Evolutionary conservation across 2,888 invertebrate genomes (phyloP).

Genomic region (Herminia tarsipennalis): DNA sequence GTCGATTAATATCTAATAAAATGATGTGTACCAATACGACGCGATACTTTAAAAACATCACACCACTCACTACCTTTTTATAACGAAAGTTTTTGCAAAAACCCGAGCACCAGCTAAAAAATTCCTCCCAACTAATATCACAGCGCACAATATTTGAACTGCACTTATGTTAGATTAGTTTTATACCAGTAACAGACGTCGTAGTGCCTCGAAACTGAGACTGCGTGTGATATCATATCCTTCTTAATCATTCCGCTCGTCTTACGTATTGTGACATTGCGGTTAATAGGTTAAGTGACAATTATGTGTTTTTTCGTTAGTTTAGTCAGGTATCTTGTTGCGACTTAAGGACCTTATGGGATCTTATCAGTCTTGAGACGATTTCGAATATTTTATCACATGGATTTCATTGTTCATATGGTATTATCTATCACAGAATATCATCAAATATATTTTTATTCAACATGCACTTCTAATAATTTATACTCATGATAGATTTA

Average conservation of each 20-base stretch:
- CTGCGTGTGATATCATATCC: constrained; percentile 77
- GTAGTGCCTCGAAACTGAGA: constrained; percentile 57
- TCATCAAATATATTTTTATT: no score
- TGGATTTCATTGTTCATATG: no score
- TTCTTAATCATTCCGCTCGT: constrained; percentile 64
- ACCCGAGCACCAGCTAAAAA: constrained; percentile 8
- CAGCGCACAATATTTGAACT: constrained; percentile 60
- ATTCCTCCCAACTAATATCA: constrained; percentile 36
- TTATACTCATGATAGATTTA: not conserved
- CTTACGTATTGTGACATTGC: constrained; percentile 55
- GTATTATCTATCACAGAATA: no score
- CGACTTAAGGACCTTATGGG: constrained; percentile 2
- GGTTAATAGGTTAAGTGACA: constrained; percentile 76
- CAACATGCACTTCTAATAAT: not conserved
- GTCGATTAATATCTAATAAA: no score
- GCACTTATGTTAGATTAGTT: constrained; percentile 70
- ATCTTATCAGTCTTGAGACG: not conserved
- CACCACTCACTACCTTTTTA: constrained; percentile 1
- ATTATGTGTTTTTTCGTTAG: constrained; percentile 60
- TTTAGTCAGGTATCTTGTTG: constrained; percentile 21
- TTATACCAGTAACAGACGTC: constrained; percentile 61
- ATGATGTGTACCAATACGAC: no score
- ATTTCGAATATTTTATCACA: not conserved
- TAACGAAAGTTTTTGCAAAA: not conserved
- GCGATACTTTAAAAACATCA: not conserved